Conservation (phyloP, 2,888 invertebrate species). For the Calliphora vomitoria region DNA sequence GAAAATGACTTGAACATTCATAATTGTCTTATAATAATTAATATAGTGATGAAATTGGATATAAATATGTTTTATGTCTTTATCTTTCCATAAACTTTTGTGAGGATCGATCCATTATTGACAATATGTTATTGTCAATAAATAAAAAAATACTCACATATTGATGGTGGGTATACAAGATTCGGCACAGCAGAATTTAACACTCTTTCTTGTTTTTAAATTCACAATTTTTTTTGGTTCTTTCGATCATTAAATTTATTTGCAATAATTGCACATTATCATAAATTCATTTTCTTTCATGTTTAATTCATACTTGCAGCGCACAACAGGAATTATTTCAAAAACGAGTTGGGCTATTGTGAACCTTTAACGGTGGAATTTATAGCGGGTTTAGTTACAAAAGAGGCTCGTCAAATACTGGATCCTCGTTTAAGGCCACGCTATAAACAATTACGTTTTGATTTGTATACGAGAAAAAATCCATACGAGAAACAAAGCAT, state of each 20-base stretch:
- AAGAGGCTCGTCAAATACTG: constrained; percentile 76
- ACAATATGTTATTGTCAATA: too few species aligned
- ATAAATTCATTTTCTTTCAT: constrained; percentile 12
- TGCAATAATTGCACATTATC: constrained; percentile 22
- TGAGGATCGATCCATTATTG: too few species aligned
- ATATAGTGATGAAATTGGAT: too few species aligned
- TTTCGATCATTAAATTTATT: background rate
- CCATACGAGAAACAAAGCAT: constrained; percentile 74
- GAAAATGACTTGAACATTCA: too few species aligned
- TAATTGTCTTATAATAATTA: too few species aligned
- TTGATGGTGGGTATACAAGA: too few species aligned
- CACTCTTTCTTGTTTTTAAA: background rate
- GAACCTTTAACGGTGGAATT: constrained; percentile 77
- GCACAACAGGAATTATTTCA: constrained; percentile 64
- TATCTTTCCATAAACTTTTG: too few species aligned
- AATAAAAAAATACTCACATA: too few species aligned
- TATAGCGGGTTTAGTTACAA: constrained; percentile 76
- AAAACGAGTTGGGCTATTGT: constrained; percentile 76
- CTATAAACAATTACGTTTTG: constrained; percentile 74
- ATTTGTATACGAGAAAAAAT: constrained; percentile 77
- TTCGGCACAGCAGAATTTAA: too few species aligned
- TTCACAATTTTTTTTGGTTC: background rate
- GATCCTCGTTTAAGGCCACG: constrained; percentile 64
- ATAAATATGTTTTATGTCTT: too few species aligned
- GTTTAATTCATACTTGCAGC: constrained; percentile 32